Evolutionary conservation across 2,113 vertebrate species (phyloP).

Genomic region (Brachypodius melanocephalos): DNA sequence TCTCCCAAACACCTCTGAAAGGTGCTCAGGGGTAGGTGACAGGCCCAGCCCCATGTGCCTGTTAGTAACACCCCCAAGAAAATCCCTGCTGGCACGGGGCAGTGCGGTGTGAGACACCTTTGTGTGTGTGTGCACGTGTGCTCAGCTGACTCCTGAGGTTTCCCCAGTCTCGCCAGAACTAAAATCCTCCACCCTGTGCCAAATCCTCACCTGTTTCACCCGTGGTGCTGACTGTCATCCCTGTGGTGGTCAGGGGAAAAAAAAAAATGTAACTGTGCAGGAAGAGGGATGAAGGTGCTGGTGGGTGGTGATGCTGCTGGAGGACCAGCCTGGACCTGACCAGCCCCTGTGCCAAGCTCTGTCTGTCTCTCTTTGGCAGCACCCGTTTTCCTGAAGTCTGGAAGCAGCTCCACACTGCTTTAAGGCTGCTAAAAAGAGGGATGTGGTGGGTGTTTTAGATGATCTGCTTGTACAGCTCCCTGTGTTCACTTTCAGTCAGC

Average conservation of each 20-base stretch:
- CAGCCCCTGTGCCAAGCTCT: not conserved
- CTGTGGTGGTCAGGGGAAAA: not conserved
- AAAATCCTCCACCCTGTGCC: not conserved
- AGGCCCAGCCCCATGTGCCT: not conserved
- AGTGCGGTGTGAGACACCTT: not conserved
- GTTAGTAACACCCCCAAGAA: not conserved
- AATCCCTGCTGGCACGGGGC: not conserved
- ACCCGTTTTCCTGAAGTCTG: not conserved
- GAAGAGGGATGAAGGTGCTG: not conserved
- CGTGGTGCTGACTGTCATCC: rapidly evolving
- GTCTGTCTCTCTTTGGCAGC: not conserved
- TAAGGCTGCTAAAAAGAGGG: not conserved
- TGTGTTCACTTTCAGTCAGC: not conserved
- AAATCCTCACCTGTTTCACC: rapidly evolving
- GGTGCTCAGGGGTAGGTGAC: not conserved
- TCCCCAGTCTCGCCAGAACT: not conserved
- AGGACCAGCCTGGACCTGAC: not conserved
- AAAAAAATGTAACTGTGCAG: not conserved
- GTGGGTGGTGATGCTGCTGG: not conserved
- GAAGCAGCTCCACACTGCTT: not conserved
- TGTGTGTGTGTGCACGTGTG: not conserved
- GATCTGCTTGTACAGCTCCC: not conserved
- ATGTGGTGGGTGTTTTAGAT: not conserved
- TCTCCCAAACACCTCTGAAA: not conserved
- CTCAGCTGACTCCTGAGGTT: not conserved